A percentile compares a stretch with the other conserved stretches of the same genome.
These are phyloP conservation scores for Xylocopa sonorina DNA, from an alignment of 1,140 invertebrate species.

Conservation along the genomic window DNA sequence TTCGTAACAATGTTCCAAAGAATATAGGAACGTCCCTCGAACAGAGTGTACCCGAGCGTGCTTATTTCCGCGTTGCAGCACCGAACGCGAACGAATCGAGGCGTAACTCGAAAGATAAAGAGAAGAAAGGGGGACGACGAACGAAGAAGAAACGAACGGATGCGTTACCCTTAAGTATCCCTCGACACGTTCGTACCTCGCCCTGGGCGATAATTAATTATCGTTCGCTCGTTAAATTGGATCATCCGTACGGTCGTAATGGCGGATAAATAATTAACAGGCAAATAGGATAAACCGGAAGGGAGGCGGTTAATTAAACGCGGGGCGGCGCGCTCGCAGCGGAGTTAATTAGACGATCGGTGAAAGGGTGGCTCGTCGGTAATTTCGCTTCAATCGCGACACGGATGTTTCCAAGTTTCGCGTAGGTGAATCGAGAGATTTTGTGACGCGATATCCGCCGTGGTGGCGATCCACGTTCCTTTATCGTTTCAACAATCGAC, in stretches of 20 bases:
- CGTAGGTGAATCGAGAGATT: background rate
- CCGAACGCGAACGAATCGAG: slow-evolving; percentile 14
- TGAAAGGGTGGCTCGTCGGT: background rate
- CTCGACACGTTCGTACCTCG: background rate
- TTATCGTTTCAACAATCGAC: background rate
- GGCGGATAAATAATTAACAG: background rate
- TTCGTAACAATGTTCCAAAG: no score
- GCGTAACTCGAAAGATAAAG: background rate
- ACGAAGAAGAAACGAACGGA: background rate
- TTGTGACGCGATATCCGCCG: background rate
- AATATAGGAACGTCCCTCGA: no score
- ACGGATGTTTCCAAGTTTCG: background rate
- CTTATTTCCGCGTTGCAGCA: no score
- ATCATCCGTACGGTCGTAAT: background rate
- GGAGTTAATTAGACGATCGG: background rate
- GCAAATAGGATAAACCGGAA: background rate
- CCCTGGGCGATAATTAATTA: background rate
- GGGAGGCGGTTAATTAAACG: background rate
- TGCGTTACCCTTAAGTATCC: background rate
- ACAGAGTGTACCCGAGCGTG: no score
- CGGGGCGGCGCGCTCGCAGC: background rate
- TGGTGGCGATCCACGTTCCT: no score
- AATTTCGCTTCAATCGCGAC: background rate
- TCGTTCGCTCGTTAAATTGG: background rate
- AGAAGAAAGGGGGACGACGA: background rate